phyloP scores from a whole-genome alignment of 2,888 invertebrate species.

The Slavum lentiscoides region DNA sequence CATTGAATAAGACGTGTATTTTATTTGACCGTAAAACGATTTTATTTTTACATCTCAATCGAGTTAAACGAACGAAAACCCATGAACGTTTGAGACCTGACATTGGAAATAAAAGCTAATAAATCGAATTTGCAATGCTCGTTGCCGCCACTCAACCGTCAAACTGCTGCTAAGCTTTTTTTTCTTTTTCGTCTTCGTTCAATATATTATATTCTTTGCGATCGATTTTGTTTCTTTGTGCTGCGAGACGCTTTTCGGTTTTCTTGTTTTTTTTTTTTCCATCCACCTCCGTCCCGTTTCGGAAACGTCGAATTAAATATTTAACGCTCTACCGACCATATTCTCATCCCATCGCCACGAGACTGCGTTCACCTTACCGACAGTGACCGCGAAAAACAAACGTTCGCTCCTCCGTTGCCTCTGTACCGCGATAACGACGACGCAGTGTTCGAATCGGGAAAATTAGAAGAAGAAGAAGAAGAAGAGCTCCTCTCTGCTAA shows the following conservation, averaged over 20 bases:
- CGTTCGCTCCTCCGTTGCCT: neutral
- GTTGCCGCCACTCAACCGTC: conserved; percentile 39
- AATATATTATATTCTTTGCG: conserved; percentile 21
- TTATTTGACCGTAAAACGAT: conserved; percentile 13
- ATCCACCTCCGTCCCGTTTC: too few relatives aligned
- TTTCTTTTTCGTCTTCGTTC: conserved; percentile 6
- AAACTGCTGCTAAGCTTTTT: conserved; percentile 32
- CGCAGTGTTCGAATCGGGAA: too few relatives aligned
- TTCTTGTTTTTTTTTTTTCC: neutral
- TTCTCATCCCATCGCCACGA: neutral
- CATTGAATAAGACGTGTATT: conserved; percentile 2
- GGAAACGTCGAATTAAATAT: conserved; percentile 5
- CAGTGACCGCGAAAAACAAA: neutral
- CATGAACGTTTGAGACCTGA: conserved; percentile 13
- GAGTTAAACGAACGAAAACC: conserved; percentile 21
- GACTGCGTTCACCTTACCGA: neutral
- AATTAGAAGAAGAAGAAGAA: too few relatives aligned
- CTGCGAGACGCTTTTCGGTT: neutral
- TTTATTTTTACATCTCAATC: conserved; percentile 24
- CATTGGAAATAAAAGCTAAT: conserved; percentile 44
- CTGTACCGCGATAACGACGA: neutral
- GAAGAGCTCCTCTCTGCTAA: too few relatives aligned
- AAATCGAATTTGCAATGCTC: conserved; percentile 46
- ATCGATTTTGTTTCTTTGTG: conserved; percentile 19
- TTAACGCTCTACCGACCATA: neutral